Percentiles rank a stretch among this genome's conserved stretches.
Evolutionary conservation across 2,113 vertebrate genomes (phyloP).

Genomic region (Baryphthengus martii): DNA sequence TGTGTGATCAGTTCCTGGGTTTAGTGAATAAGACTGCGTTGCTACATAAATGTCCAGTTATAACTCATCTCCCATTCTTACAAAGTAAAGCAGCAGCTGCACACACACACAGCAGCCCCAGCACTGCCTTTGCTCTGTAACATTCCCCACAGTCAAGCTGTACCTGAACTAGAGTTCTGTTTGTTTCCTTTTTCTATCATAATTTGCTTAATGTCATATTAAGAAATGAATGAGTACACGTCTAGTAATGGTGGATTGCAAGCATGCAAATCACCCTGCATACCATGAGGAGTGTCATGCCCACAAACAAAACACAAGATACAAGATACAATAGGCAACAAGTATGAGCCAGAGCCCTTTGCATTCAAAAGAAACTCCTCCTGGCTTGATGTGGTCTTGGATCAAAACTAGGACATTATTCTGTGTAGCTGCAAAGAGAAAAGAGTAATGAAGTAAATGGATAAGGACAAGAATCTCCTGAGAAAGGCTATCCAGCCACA

Average conservation of each 20-base stretch:
- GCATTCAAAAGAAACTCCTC: background rate
- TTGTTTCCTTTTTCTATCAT: background rate
- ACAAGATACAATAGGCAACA: background rate
- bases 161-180: background rate
- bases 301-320: background rate
- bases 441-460: background rate
- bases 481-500: background rate
- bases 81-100: background rate
- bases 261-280: background rate
- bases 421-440: background rate
- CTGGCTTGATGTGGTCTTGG: background rate
- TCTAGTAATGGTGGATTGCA: background rate
- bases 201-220: background rate
- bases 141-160: background rate
- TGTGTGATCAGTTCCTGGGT: background rate
- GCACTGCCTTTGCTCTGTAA: background rate
- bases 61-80: background rate
- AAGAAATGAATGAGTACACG: background rate
- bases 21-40: background rate
- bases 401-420: background rate
- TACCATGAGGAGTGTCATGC: background rate
- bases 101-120: background rate
- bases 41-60: background rate
- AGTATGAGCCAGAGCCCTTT: background rate
- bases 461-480: background rate